Conservation (phyloP, 2,113 vertebrate genomes). For the Hystrix brachyura region DNA sequence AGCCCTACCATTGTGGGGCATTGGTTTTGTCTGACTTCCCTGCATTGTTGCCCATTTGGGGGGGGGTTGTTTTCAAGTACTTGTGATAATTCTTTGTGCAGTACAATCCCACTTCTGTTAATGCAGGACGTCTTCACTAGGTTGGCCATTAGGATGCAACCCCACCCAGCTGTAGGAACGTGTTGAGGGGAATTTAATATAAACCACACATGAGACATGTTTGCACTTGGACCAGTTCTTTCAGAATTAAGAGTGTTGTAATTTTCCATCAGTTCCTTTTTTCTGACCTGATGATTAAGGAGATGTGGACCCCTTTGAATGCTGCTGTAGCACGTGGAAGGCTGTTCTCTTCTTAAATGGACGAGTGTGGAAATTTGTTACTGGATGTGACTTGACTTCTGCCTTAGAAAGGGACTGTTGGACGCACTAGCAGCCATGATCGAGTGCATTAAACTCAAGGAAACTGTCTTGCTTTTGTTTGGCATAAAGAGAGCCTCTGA, state of each 20-base stretch:
- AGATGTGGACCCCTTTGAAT: not conserved
- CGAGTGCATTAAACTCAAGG: not conserved
- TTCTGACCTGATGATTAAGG: not conserved
- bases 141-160: slow-evolving; percentile 86
- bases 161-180: slow-evolving; percentile 56
- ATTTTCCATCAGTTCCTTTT: slow-evolving; percentile 77
- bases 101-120: not conserved
- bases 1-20: not conserved
- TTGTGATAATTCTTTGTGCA: not conserved
- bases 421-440: too few relatives aligned
- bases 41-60: not conserved
- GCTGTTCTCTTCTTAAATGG: not conserved
- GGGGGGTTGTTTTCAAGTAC: not conserved
- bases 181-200: slow-evolving; percentile 89
- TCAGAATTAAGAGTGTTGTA: slow-evolving; percentile 82
- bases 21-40: not conserved
- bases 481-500: not conserved
- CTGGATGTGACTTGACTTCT: not conserved
- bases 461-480: not conserved
- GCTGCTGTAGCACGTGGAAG: not conserved
- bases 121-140: slow-evolving; percentile 90
- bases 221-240: slow-evolving; percentile 80
- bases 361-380: not conserved
- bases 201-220: slow-evolving; percentile 70
- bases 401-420: not conserved